Percentiles rank a stretch among this genome's conserved stretches.
Conservation (phyloP, 2,888 invertebrate species). For the Amblyjoppa fuscipennis region DNA sequence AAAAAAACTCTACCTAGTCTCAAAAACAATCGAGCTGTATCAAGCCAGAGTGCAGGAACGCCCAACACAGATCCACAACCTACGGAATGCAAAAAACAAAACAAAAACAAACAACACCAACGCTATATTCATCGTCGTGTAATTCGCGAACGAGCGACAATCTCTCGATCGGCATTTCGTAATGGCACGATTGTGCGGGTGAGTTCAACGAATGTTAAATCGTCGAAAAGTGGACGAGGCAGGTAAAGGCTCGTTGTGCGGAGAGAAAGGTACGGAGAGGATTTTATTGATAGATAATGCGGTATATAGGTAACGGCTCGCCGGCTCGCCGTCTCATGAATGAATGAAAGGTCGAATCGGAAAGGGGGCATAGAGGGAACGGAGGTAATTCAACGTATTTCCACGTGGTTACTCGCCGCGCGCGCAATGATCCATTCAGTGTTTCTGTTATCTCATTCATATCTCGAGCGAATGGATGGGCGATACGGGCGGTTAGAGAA, state of each 20-base stretch:
- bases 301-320: conserved; percentile 51
- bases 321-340: conserved; percentile 64
- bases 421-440: conserved; percentile 74
- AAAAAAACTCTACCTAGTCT: no score
- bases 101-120: neutral
- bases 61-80: neutral
- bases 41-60: no score
- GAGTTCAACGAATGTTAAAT: conserved; percentile 31
- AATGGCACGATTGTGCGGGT: conserved; percentile 7
- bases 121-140: neutral
- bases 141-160: neutral
- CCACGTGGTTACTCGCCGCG: conserved; percentile 66
- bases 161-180: neutral
- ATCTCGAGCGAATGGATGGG: conserved; percentile 71
- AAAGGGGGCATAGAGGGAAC: conserved; percentile 63
- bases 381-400: conserved; percentile 70
- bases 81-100: neutral
- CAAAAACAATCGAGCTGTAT: no score
- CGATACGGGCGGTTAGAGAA: conserved; percentile 67
- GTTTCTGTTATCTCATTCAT: conserved; percentile 75
- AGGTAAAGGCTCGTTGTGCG: conserved; percentile 13
- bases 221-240: conserved; percentile 15
- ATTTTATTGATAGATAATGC: conserved; percentile 48
- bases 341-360: conserved; percentile 63
- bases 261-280: conserved; percentile 34